A percentile compares a stretch with the other conserved stretches of the same genome.
Conservation (phyloP, 2,797 vertebrate species). For the Peromyscus aztecus region DNA sequence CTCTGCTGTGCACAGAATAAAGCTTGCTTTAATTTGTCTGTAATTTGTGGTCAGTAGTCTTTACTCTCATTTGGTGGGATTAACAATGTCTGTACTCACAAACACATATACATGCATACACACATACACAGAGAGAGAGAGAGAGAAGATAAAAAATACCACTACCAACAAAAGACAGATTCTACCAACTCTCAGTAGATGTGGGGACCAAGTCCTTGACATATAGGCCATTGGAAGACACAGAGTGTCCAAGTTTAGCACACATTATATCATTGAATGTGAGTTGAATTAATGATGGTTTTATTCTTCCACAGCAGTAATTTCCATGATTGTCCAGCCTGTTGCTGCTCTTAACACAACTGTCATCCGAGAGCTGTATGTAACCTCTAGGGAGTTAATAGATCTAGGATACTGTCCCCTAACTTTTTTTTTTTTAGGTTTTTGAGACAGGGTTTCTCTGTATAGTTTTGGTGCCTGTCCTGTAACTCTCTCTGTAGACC, state of each 20-base stretch:
- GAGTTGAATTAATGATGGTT: background rate
- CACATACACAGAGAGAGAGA: background rate
- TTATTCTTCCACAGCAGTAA: background rate
- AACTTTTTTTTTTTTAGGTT: background rate
- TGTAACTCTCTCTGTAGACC: no score
- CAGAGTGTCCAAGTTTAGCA: background rate
- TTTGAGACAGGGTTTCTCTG: no score
- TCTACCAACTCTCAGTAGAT: background rate
- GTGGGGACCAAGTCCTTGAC: background rate
- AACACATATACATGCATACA: background rate
- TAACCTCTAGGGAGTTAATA: background rate
- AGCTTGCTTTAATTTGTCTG: background rate
- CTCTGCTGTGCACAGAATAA: background rate
- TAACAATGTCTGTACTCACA: background rate
- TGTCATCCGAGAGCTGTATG: background rate
- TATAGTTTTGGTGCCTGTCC: no score
- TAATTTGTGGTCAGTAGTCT: background rate
- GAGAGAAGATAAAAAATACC: background rate
- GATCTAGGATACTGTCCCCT: background rate
- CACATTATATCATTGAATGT: background rate
- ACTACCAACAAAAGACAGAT: background rate
- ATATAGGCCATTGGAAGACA: background rate
- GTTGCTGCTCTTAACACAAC: background rate
- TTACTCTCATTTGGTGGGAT: background rate
- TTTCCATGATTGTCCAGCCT: background rate